phyloP scores from a whole-genome alignment of 2,888 invertebrate genomes.

The Sepiola atlantica region DNA sequence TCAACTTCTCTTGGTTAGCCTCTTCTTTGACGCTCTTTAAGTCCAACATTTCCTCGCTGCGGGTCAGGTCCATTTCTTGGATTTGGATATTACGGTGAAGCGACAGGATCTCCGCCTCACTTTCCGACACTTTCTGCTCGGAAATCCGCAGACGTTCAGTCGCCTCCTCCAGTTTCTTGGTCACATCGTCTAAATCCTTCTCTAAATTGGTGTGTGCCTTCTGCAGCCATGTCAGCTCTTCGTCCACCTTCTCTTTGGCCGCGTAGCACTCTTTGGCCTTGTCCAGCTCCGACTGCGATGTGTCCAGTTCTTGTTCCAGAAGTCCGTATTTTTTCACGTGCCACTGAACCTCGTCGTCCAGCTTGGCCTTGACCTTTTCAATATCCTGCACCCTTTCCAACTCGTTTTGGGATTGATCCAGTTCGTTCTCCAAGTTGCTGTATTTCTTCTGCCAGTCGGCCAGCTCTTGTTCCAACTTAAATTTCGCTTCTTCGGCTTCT shows the following conservation, averaged over 20 bases:
- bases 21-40: conserved; percentile 43
- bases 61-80: conserved; percentile 42
- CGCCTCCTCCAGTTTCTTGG: conserved; percentile 95
- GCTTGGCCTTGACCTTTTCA: background rate
- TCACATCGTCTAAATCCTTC: conserved; percentile 98
- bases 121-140: conserved; percentile 86
- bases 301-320: conserved; percentile 22
- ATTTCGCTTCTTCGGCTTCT: conserved; percentile 36
- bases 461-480: conserved; percentile 39
- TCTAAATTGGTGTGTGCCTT: conserved; percentile 99
- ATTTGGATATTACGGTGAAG: conserved; percentile 40
- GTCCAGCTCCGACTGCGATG: background rate
- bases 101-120: conserved; percentile 72
- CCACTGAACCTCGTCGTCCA: conserved; percentile 33
- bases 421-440: background rate
- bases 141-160: conserved; percentile 98
- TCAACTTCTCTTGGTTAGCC: conserved; percentile 23
- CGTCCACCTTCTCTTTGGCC: conserved; percentile 79
- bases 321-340: conserved; percentile 37
- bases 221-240: conserved; percentile 97
- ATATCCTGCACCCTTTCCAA: conserved; percentile 43
- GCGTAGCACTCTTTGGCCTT: conserved; percentile 40
- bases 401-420: background rate
- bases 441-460: conserved; percentile 34
- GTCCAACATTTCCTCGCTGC: conserved; percentile 41